Base-by-base conservation (phyloP, 1,140 invertebrate species). In the Dendrolimus punctatus region DNA sequence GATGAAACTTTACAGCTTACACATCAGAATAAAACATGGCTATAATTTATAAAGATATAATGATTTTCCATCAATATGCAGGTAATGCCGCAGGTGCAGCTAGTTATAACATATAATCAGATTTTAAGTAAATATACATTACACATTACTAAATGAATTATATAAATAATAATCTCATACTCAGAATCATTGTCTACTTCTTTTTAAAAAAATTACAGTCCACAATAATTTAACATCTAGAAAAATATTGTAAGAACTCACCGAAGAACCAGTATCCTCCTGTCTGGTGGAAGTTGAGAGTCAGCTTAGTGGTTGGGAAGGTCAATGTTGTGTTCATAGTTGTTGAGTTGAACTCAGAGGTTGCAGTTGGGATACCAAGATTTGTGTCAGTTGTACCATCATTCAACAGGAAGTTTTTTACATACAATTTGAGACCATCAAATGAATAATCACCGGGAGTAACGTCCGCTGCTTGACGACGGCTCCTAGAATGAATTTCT, bases 241-340 rank as follows among this genome's bases (percentile, higher is more conserved):
- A n/a, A n/a, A 44, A 36, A 52, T 57, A 56, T 38, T 41, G 50
- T 49, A 42, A 42, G 9, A 51, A 70, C 80, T 80, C 57, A 85
- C 81, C 68, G 51, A 85, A 76, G 49, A 61, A 72, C 81, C 81
- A 85, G 57, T 82, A 85, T 43, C 81, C 81, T n/a, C 44, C 49
- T 6, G 64, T 55, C 8, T 58, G 37, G 6, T 55, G 43, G 53
- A 85, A 85, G 55, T 76, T 74, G 6, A 85, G 53, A 5, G 58
- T 58, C 5, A 82, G 41, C 8, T 51, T 70, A 8, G 53, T 58
- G 4, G 66, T 61, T 2, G 61, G 65, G 43, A 71, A 82, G 6
- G 51, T 54, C 50, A 84, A 53, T 2, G 65, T 68, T 0, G 73
- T 66, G 36, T 56, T 64, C 55, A 71, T 66, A 2, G 56, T 37